A percentile compares a stretch with the other conserved stretches of the same genome.
phyloP scores from a whole-genome alignment of 2,113 vertebrate genomes.

The Apeltes quadracus region DNA sequence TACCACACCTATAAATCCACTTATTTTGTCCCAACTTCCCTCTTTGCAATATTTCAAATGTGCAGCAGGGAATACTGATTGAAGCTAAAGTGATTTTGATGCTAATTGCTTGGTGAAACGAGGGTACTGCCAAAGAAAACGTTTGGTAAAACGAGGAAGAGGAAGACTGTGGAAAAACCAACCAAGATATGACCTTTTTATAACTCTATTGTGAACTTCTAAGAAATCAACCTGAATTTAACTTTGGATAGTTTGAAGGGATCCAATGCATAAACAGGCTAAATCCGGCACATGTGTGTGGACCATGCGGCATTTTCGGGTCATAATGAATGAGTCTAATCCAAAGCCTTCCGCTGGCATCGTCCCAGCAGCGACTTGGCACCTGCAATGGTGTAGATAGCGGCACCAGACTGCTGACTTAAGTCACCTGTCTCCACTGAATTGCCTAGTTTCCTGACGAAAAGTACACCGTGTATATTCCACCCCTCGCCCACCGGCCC shows the following conservation, averaged over 20 bases:
- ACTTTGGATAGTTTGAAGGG: neutral
- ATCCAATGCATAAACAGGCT: neutral
- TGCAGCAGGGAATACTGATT: neutral
- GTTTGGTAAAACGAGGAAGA: too few relatives aligned
- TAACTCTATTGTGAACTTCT: neutral
- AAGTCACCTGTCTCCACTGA: conserved; percentile 52
- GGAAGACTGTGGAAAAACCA: neutral
- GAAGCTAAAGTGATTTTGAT: neutral
- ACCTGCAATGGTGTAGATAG: conserved; percentile 8
- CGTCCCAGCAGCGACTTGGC: neutral
- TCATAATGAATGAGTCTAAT: neutral
- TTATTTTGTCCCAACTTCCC: neutral
- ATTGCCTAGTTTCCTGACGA: conserved; percentile 53
- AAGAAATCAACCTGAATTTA: neutral
- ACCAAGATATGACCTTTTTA: conserved; percentile 10
- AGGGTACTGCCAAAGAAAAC: too few relatives aligned
- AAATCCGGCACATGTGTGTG: too few relatives aligned
- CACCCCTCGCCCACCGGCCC: conserved; percentile 22
- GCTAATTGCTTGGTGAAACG: neutral
- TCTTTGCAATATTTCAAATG: neutral
- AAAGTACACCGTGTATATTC: conserved; percentile 52
- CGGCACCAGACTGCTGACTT: conserved; percentile 37
- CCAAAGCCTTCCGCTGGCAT: neutral
- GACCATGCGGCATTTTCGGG: too few relatives aligned
- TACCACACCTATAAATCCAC: neutral